Base-by-base conservation (phyloP, 2,888 invertebrate species). In the Hylaea fasciaria region DNA sequence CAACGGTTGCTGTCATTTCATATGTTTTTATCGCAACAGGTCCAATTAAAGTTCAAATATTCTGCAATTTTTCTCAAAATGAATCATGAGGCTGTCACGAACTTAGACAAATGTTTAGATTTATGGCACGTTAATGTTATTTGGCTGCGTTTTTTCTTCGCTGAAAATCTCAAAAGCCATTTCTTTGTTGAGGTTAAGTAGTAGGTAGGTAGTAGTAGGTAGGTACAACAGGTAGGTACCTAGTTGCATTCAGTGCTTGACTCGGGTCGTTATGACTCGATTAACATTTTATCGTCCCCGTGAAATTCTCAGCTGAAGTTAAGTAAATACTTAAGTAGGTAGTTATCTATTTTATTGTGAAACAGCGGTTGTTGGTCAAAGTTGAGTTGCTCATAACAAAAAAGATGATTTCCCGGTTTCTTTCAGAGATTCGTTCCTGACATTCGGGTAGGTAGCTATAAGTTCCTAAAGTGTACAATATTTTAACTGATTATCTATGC, bases 351-450 rank as follows among this genome's bases (percentile, higher is more conserved):
- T 60, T 65, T 62, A 64, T 72, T 72, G 72, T 67, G 62, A 66
- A 73, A 72, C 48, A 48, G 58, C 56, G 48, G 35, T 57, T 39
- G 35, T 52, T 58, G 52, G 62, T 70, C 52, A 41, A 68, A 70
- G 73, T 57, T 74, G 72, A 74, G 62, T 71, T 62, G 70, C 45
- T 74, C 22, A 52, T 53, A 72, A 78, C 74, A 80, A 78, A 74
- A 71, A 54, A 59, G 45, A 60, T 49, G 63, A 73, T 74, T 73
- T 70, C 67, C 61, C 68, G 71, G 65, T 64, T 65, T 65, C 56
- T 70, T 54, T 66, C 70, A 58, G 52, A 57, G 66, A 80, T 80
- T 80, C 66, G 78, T 77, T 78, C 65, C 73, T 47, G 73, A 55
- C 65, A 54, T 68, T 71, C 70, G 62, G 39, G 51, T 17, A 22